Conservation (phyloP, 2,113 vertebrate species). For the Bubalus kerabau region DNA sequence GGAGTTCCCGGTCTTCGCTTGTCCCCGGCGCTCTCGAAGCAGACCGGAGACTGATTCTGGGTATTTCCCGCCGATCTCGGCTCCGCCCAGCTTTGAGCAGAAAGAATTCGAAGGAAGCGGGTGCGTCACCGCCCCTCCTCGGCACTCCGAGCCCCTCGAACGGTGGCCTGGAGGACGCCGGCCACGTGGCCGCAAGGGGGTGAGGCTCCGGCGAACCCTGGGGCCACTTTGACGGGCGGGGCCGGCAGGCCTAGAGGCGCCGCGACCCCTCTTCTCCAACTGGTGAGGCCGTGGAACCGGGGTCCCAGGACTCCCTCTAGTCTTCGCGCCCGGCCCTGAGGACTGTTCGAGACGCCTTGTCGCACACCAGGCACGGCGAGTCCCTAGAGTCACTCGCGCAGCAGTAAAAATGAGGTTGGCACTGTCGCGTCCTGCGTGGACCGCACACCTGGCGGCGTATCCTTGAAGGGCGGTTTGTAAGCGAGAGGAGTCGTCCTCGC, state of each 20-base stretch:
- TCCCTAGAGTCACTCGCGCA: neutral
- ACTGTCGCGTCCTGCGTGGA: neutral
- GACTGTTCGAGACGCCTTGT: neutral
- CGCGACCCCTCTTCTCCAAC: neutral
- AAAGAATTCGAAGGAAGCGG: conserved; percentile 57
- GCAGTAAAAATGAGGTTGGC: neutral
- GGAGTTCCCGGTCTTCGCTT: neutral
- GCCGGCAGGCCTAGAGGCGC: neutral
- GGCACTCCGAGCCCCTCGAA: neutral
- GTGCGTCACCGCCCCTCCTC: neutral
- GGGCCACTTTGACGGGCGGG: too few relatives aligned
- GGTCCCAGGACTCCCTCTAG: neutral
- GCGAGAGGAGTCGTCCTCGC: neutral
- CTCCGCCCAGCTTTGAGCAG: neutral
- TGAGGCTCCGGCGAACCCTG: neutral
- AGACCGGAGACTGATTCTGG: neutral
- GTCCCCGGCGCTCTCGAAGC: neutral
- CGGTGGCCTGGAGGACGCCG: neutral
- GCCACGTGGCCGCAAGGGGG: neutral
- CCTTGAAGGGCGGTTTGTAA: neutral
- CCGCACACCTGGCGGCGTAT: neutral
- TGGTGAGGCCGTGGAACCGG: neutral
- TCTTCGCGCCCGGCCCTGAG: neutral
- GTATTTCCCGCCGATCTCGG: neutral
- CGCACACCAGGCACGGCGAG: neutral